Percentiles rank a stretch among this genome's conserved stretches.
Evolutionary conservation across 2,113 vertebrate species (phyloP).

Genomic region (Phylloscopus trochiloides): DNA sequence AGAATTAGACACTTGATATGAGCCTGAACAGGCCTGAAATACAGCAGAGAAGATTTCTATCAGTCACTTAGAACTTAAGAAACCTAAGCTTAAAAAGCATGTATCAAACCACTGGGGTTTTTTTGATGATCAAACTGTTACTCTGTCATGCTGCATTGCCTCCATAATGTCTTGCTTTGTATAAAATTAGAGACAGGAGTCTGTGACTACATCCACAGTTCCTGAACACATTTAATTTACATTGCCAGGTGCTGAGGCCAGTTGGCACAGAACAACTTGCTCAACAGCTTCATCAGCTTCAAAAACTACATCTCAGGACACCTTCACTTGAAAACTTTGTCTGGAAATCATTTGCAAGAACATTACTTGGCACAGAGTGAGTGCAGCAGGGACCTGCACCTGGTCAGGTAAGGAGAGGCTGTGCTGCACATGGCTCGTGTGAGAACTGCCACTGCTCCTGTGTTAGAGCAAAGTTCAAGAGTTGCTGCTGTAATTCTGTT

Average conservation of each 20-base stretch:
- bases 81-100: not conserved
- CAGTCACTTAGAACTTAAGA: not conserved
- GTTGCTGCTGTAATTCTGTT: not conserved
- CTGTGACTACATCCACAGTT: not conserved
- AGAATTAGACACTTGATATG: not conserved
- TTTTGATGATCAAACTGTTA: not conserved
- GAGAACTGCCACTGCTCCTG: not conserved
- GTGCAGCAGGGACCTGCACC: not conserved
- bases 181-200: not conserved
- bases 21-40: not conserved
- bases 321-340: not conserved
- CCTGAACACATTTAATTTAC: not conserved
- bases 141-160: not conserved
- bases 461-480: not conserved
- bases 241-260: not conserved
- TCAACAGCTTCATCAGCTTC: not conserved
- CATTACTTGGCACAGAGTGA: not conserved
- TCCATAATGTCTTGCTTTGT: not conserved
- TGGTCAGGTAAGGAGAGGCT: not conserved
- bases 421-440: not conserved
- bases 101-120: not conserved
- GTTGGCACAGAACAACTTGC: not conserved
- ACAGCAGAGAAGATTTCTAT: not conserved
- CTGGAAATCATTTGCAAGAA: not conserved
- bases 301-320: not conserved